These are phyloP conservation scores for Seriola rivoliana DNA, from an alignment of 2,113 vertebrate genomes.

Conservation along the genomic window DNA sequence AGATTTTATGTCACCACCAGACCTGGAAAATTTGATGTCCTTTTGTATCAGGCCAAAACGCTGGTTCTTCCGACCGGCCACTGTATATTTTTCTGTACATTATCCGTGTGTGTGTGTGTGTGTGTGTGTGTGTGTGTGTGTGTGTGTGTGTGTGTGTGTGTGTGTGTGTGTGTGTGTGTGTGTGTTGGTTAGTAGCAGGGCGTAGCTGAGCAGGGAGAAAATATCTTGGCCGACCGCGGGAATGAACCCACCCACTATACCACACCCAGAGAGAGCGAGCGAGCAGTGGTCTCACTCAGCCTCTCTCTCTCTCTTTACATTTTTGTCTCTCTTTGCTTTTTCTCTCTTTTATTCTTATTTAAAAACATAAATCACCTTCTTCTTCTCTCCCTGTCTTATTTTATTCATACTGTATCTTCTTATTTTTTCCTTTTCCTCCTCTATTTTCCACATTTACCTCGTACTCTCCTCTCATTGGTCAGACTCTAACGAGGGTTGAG, in stretches of 20 bases:
- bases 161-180: constrained; percentile 55
- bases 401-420: background rate
- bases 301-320: constrained; percentile 34
- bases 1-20: constrained; percentile 58
- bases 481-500: background rate
- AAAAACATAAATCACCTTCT: constrained; percentile 35
- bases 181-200: constrained; percentile 68
- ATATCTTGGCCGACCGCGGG: constrained; percentile 74
- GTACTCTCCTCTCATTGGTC: background rate
- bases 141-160: constrained; percentile 58
- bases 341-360: constrained; percentile 44
- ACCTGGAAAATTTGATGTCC: constrained; percentile 57
- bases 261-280: constrained; percentile 73
- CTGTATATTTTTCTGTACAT: constrained; percentile 76
- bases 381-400: constrained; percentile 25
- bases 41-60: constrained; percentile 64
- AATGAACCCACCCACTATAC: constrained; percentile 80
- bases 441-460: background rate
- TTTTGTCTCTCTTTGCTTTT: constrained; percentile 46
- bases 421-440: background rate
- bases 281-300: constrained; percentile 35
- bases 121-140: constrained; percentile 46
- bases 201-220: constrained; percentile 83
- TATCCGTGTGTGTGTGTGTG: constrained; percentile 40
- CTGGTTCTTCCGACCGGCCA: constrained; percentile 44